Base-by-base conservation (phyloP, 2,888 invertebrate genomes). In the Heliconius ismenius region DNA sequence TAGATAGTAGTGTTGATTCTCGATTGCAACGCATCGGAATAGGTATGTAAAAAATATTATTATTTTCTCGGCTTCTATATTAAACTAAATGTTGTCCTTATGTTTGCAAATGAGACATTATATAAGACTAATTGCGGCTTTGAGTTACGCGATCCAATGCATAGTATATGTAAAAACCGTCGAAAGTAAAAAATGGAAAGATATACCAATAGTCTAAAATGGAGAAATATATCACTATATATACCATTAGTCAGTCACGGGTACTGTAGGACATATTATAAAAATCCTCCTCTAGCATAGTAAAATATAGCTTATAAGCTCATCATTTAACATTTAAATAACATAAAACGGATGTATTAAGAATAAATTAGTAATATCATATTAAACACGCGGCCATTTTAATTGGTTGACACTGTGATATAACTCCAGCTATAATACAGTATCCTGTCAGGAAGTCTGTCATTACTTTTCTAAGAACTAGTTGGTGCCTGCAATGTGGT, bases 401-500 rank as follows among this genome's bases (percentile, higher is more conserved):
- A 80, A 80, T 80, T 76, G 73, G 76, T 77, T 78, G 79, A 80
- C 80, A 76, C 76, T 78, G 78, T 81, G 79, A 81, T 79, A 79
- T 79, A 80, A 81, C 78, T 74, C 77, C 78, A 75, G 78, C 77
- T 81, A 76, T 80, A 78, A 78, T 80, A 76, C 78, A 79, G 80
- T 80, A 80, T 81, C 78, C 78, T 81, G 80, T 78, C 81, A 79
- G 80, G 80, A 80, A 80, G 79, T 78, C 76, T 79, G 76, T 81
- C 79, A 80, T 81, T 81, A 80, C 75, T 74, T 81, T 78, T 79
- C 81, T 74, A 79, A 73, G 79, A 79, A 80, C 77, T 69, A 69
- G 77, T 77, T 73, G 62, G 86, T 89, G 87, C 87, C 85, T 85
- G 85, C 84, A 86, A 87, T 88, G 89, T 88, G 88, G 90, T 87